These are phyloP conservation scores for Eristalis tenax DNA, from an alignment of 2,888 invertebrate genomes.

Conservation along the genomic window DNA sequence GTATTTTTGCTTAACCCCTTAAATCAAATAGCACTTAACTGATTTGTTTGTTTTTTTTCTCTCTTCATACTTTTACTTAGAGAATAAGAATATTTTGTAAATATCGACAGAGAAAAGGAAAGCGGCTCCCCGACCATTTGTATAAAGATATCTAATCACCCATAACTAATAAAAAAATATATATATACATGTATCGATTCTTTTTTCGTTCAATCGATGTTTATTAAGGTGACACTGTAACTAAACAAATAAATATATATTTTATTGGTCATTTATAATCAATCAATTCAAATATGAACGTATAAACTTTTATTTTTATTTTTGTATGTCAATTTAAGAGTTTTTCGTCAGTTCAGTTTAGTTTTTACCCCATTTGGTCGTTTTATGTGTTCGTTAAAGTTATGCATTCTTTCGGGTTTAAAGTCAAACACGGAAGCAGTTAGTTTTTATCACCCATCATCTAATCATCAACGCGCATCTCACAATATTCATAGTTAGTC, in stretches of 20 bases:
- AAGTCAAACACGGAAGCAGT: background rate
- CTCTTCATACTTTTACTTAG: constrained; percentile 18
- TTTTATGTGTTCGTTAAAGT: constrained; percentile 33
- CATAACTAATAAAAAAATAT: constrained; percentile 22
- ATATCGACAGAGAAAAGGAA: constrained; percentile 6
- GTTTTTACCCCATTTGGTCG: background rate
- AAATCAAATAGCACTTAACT: constrained; percentile 19
- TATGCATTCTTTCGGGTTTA: background rate
- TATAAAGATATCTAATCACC: constrained; percentile 32
- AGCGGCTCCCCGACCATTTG: constrained; percentile 24
- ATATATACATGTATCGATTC: background rate
- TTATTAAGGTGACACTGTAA: background rate
- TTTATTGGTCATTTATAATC: constrained; percentile 26
- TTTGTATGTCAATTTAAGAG: constrained; percentile 24
- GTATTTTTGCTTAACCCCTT: constrained; percentile 41
- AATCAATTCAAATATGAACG: constrained; percentile 18
- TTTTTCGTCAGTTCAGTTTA: too few species aligned
- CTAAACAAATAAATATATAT: constrained; percentile 14
- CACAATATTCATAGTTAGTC: constrained; percentile 28
- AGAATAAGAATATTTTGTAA: constrained; percentile 36
- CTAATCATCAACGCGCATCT: constrained; percentile 51
- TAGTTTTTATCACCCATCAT: constrained; percentile 44
- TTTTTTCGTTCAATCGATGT: background rate
- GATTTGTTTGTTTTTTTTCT: constrained; percentile 19
- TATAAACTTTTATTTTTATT: constrained; percentile 57